These are phyloP conservation scores for Tachyglossus aculeatus DNA, from an alignment of 2,797 vertebrate species.

Conservation along the genomic window DNA sequence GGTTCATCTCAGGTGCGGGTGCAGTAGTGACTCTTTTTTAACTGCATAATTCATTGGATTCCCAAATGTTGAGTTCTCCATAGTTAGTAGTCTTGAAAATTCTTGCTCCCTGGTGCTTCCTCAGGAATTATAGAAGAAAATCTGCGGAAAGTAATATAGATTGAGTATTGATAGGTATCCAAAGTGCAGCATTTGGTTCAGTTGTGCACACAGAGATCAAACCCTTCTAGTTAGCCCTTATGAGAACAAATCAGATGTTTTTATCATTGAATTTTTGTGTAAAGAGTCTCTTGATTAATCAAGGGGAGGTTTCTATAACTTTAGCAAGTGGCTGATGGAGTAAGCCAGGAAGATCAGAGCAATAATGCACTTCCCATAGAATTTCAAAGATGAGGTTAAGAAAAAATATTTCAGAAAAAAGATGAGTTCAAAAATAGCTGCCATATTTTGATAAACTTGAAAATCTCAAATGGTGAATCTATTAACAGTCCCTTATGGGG, in stretches of 20 bases:
- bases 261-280: constrained; percentile 41
- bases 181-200: constrained; percentile 36
- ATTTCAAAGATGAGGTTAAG: constrained; percentile 26
- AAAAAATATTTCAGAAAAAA: constrained; percentile 8
- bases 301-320: constrained; percentile 15
- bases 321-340: constrained; percentile 23
- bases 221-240: constrained; percentile 24
- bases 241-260: constrained; percentile 47
- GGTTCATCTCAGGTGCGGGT: neutral
- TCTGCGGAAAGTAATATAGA: constrained; percentile 36
- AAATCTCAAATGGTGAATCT: neutral
- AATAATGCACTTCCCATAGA: neutral
- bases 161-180: constrained; percentile 47
- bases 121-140: constrained; percentile 19
- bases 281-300: constrained; percentile 35
- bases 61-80: constrained; percentile 6
- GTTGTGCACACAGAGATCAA: constrained; percentile 46
- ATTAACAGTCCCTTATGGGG: too few relatives aligned
- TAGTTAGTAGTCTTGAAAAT: constrained; percentile 16
- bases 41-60: neutral
- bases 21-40: neutral
- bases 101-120: constrained; percentile 6
- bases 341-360: constrained; percentile 32
- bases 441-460: constrained; percentile 11
- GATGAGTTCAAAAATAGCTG: neutral